phyloP scores from a whole-genome alignment of 2,888 invertebrate species.

The Minunthozetes semirufus region DNA sequence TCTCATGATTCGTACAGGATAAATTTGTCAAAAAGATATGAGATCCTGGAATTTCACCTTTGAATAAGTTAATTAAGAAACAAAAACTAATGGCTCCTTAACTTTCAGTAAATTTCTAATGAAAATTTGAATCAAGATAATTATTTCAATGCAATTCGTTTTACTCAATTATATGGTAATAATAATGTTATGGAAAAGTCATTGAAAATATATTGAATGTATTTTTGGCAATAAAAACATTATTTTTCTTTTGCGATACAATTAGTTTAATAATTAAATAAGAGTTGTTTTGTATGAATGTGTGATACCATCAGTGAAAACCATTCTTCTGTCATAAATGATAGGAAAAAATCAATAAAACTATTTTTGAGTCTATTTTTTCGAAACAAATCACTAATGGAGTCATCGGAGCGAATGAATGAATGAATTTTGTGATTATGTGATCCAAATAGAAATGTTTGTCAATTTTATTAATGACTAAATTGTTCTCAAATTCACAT shows the following conservation, averaged over 20 bases:
- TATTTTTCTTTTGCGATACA: not conserved
- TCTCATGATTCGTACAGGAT: no score
- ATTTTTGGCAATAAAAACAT: not conserved
- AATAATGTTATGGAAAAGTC: no score
- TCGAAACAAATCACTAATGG: not conserved
- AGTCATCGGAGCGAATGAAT: slow-evolving; percentile 20
- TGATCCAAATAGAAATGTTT: not conserved
- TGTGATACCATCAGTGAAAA: not conserved
- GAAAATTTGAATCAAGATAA: no score
- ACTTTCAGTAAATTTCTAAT: no score
- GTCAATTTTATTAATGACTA: not conserved
- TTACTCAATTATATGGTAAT: no score
- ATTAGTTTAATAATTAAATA: slow-evolving; percentile 6
- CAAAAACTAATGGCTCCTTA: no score
- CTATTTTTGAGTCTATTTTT: not conserved
- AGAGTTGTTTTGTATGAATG: not conserved
- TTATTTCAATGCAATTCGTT: no score
- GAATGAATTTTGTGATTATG: slow-evolving; percentile 16
- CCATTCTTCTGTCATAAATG: slow-evolving; percentile 3
- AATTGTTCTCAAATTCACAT: not conserved
- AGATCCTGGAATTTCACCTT: no score
- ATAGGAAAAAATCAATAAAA: slow-evolving; percentile 18
- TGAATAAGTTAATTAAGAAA: no score
- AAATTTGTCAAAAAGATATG: no score
- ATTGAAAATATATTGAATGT: no score